Percentiles rank a stretch among this genome's conserved stretches.
phyloP scores from a whole-genome alignment of 2,797 vertebrate species.

The Todus mexicanus region DNA sequence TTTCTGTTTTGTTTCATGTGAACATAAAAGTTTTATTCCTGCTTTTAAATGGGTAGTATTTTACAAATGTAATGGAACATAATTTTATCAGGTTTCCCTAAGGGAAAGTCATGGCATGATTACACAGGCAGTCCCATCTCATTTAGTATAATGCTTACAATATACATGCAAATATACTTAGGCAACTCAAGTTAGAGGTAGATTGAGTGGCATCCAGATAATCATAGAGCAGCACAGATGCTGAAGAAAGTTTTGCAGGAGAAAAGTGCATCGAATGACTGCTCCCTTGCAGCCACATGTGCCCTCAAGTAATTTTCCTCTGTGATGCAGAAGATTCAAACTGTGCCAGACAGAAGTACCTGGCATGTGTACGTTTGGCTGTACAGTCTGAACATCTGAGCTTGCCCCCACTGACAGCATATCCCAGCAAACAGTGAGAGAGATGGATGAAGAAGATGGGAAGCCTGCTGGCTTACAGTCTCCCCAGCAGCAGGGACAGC shows the following conservation, averaged over 20 bases:
- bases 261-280: neutral
- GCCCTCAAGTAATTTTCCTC: neutral
- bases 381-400: neutral
- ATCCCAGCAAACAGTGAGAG: neutral
- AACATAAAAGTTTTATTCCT: conserved; percentile 65
- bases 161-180: conserved; percentile 10
- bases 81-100: conserved; percentile 62
- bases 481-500: neutral
- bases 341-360: neutral
- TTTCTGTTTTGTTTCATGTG: conserved; percentile 60
- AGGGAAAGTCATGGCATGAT: conserved; percentile 32
- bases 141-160: conserved; percentile 44
- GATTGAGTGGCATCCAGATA: conserved; percentile 14
- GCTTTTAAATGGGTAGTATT: conserved; percentile 64
- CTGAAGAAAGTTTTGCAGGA: neutral
- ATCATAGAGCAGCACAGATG: neutral
- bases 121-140: conserved; percentile 32
- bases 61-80: conserved; percentile 66
- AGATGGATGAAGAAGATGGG: neutral
- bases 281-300: neutral
- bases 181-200: conserved; percentile 7
- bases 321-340: neutral
- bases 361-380: fast-evolving
- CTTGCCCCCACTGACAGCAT: neutral
- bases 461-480: neutral